phyloP scores from a whole-genome alignment of 1,140 invertebrate species.

The Anagrus nilaparvatae region DNA sequence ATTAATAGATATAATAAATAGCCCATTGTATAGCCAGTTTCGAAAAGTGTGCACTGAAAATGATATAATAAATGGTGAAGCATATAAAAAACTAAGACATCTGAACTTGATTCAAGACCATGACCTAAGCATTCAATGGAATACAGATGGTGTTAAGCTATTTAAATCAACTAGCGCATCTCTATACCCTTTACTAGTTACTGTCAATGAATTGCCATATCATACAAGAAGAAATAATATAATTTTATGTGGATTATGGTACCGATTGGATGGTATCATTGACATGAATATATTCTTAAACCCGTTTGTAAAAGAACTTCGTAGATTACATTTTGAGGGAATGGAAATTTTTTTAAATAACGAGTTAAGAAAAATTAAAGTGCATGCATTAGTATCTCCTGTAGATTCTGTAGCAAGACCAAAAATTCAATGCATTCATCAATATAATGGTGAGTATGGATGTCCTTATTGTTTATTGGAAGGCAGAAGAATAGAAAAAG shows the following conservation, averaged over 20 bases:
- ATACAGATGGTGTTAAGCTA: not conserved
- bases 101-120: not conserved
- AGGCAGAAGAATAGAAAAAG: conserved; percentile 6
- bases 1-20: too few relatives aligned
- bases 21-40: too few relatives aligned
- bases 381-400: conserved; percentile 8
- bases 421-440: conserved; percentile 8
- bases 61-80: not conserved
- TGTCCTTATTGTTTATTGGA: conserved; percentile 12
- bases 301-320: not conserved
- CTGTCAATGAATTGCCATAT: conserved; percentile 15
- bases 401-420: conserved; percentile 10
- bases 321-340: not conserved
- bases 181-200: conserved; percentile 13
- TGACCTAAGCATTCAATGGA: not conserved
- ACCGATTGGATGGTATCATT: not conserved
- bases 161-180: conserved; percentile 7
- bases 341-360: not conserved
- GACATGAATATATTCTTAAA: not conserved
- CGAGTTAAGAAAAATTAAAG: conserved; percentile 11
- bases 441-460: conserved; percentile 14
- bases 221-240: conserved; percentile 15
- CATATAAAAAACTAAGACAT: not conserved
- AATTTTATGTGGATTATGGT: conserved; percentile 14
- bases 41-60: too few relatives aligned